Percentiles rank a stretch among this genome's conserved stretches.
Conservation (phyloP, 2,113 vertebrate genomes). For the Halichoeres trimaculatus region DNA sequence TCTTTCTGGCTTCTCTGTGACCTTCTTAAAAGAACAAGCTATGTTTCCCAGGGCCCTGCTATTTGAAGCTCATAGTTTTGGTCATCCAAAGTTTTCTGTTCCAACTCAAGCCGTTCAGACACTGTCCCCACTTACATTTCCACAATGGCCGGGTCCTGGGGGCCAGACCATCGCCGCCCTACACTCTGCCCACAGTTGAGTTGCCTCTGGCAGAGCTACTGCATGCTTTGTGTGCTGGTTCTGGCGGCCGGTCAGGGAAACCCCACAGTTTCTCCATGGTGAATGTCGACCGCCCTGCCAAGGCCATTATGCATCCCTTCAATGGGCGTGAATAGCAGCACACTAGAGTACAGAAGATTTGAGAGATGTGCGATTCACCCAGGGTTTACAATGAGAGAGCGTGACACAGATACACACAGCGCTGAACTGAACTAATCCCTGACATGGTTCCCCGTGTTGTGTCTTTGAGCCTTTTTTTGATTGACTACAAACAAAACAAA, state of each 20-base stretch:
- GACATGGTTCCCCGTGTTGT: slow-evolving; percentile 62
- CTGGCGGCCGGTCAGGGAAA: slow-evolving; percentile 81
- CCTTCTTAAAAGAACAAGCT: slow-evolving; percentile 80
- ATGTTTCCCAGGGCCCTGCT: slow-evolving; percentile 84
- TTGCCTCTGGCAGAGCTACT: slow-evolving; percentile 79
- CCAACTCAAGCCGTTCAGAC: slow-evolving; percentile 78
- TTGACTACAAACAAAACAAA: slow-evolving; percentile 58
- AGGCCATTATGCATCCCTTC: slow-evolving; percentile 78
- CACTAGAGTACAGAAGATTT: slow-evolving; percentile 71
- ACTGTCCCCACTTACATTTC: slow-evolving; percentile 82
- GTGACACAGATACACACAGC: slow-evolving; percentile 70
- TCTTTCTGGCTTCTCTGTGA: slow-evolving; percentile 77
- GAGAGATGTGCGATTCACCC: slow-evolving; percentile 62
- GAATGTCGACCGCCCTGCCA: slow-evolving; percentile 73
- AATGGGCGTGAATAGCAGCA: slow-evolving; percentile 74
- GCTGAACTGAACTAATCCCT: slow-evolving; percentile 63
- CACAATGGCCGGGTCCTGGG: slow-evolving; percentile 82
- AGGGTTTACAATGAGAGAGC: slow-evolving; percentile 58
- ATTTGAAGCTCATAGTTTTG: slow-evolving; percentile 85
- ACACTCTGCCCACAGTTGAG: slow-evolving; percentile 77
- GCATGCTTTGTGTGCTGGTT: slow-evolving; percentile 82
- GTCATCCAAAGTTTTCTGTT: slow-evolving; percentile 81
- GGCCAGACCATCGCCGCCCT: slow-evolving; percentile 82
- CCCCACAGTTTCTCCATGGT: slow-evolving; percentile 82
- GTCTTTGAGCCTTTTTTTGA: slow-evolving; percentile 50